Base-by-base conservation (phyloP, 2,888 invertebrate species). In the Melanophora roralis region DNA sequence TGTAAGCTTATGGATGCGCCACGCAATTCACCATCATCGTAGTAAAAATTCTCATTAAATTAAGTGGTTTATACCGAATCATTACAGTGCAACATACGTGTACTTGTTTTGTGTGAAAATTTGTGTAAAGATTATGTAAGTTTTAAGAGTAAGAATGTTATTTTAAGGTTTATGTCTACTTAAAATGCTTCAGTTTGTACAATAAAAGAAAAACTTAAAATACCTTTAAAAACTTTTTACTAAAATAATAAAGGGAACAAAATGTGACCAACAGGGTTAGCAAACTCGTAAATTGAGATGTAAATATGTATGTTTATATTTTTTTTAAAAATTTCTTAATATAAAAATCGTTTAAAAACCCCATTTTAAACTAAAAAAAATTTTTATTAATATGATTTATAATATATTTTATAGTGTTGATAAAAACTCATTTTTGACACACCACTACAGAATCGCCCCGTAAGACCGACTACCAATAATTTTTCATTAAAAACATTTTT, bases 151-250 rank as follows among this genome's bases (percentile, higher is more conserved):
- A n/a, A n/a, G n/a, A n/a, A n/a, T n/a, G n/a, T n/a, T 36, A 49
- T 64, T 64, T 64, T 38, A 11, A 43, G 21, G 55, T 21, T 68
- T 45, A 34, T 55, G 11, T 45, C n/a, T n/a, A 19, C 43, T 68
- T 36, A 36, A 68, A 36, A 1, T 36, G 14, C 11, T 23, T 45
- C 19, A 2, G 21, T 32, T 55, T 55, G 19, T 12, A 55, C 16
- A 53, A 40, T 32, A 40, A 9, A 19, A 53, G 1, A 51, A 45
- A 55, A 45, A 21, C 4, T n/a, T n/a, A 67, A 43, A 55, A 6
- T 6, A 43, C 8, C 7, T 27, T 34, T 27, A 3, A 19, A 34
- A 45, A 53, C 12, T 36, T 3, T 38, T 38, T 16, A 38, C 9
- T 12, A 8, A 5, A n/a, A 23, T n/a, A 0, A 1, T 14, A n/a